Conservation (phyloP, 2,888 invertebrate species). For the Eilema griseolum region DNA sequence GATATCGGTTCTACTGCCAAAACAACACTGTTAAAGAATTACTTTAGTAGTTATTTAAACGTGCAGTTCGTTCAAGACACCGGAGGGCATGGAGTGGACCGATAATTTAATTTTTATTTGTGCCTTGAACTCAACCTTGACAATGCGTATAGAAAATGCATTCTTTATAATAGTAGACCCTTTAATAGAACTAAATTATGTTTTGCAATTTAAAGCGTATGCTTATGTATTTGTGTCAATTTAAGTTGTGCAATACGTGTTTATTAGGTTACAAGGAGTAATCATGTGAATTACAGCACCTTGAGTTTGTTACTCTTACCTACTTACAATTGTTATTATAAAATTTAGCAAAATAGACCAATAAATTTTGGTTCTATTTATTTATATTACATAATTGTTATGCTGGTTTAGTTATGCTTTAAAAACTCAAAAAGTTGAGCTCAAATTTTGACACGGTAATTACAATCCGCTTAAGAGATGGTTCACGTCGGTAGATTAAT, state of each 20-base stretch:
- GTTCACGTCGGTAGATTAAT: too few relatives aligned
- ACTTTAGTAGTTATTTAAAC: slow-evolving; percentile 75
- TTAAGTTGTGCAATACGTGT: slow-evolving; percentile 12
- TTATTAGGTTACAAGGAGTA: not conserved
- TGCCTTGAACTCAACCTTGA: slow-evolving; percentile 61
- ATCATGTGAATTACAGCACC: slow-evolving; percentile 11
- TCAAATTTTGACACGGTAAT: too few relatives aligned
- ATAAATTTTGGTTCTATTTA: not conserved
- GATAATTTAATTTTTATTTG: slow-evolving; percentile 51
- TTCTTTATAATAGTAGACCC: slow-evolving; percentile 43
- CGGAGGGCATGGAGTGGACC: slow-evolving; percentile 62
- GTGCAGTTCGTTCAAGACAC: slow-evolving; percentile 68
- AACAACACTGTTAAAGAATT: slow-evolving; percentile 65
- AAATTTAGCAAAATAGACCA: not conserved
- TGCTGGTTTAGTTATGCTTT: too few relatives aligned
- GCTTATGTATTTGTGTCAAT: slow-evolving; percentile 44
- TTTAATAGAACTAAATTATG: slow-evolving; percentile 43
- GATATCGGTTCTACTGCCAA: slow-evolving; percentile 46
- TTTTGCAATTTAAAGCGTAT: slow-evolving; percentile 40
- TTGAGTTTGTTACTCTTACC: slow-evolving; percentile 8
- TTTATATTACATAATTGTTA: too few relatives aligned
- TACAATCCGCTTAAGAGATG: too few relatives aligned
- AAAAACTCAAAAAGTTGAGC: too few relatives aligned
- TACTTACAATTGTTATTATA: not conserved
- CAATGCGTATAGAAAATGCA: slow-evolving; percentile 53